Evolutionary conservation across 92 coral and sea anemone genomes (phyloP).

Genomic region (Zoanthus solanderi): DNA sequence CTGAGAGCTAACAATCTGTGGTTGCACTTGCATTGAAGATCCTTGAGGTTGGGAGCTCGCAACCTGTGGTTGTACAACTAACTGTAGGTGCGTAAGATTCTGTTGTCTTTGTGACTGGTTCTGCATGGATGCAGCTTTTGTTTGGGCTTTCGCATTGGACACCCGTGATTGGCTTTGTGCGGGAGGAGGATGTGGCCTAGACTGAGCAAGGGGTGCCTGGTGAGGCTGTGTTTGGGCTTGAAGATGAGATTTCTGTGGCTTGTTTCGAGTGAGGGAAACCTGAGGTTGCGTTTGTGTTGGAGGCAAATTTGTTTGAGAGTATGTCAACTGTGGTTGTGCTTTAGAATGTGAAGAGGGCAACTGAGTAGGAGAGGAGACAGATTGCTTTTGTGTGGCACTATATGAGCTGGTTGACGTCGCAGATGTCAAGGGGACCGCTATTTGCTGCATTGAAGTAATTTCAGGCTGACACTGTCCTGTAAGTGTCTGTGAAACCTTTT

Average conservation of each 20-base stretch:
- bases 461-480: slow-evolving; percentile 4
- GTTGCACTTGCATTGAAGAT: background rate
- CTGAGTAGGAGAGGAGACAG: slow-evolving; percentile 43
- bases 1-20: background rate
- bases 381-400: background rate
- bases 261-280: background rate
- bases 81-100: too few relatives aligned
- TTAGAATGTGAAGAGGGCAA: slow-evolving; percentile 42
- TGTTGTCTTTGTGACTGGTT: background rate
- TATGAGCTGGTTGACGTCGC: background rate
- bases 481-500: background rate
- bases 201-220: background rate
- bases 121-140: background rate
- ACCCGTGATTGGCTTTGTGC: background rate
- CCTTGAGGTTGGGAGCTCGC: background rate
- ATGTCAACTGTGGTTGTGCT: slow-evolving; percentile 17
- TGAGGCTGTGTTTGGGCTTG: slow-evolving; percentile 21
- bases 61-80: background rate
- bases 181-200: background rate
- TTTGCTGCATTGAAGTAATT: slow-evolving; percentile 1
- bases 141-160: background rate
- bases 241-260: background rate
- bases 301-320: slow-evolving; percentile 1
- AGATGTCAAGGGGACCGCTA: slow-evolving; percentile 2
- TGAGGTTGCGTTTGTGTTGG: background rate